Evolutionary conservation across 2,113 vertebrate genomes (phyloP).

Genomic region (Nothoprocta pentlandii): DNA sequence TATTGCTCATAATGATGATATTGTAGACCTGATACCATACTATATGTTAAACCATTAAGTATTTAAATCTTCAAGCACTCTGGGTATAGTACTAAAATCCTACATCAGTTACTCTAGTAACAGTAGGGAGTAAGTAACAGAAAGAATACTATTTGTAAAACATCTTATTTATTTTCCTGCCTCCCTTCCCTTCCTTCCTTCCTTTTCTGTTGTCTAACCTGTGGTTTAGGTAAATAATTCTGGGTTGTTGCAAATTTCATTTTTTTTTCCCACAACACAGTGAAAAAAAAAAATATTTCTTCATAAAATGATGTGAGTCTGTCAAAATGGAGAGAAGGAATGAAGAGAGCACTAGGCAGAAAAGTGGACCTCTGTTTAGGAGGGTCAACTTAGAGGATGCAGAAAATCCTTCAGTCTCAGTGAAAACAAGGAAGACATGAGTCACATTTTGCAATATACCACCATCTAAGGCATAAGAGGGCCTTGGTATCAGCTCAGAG

Average conservation of each 20-base stretch:
- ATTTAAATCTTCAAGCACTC: background rate
- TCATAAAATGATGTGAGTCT: fast-evolving
- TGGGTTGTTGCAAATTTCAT: background rate
- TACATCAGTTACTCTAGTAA: background rate
- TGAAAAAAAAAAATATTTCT: background rate
- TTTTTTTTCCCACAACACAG: background rate
- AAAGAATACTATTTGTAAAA: background rate
- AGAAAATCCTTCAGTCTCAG: conserved; percentile 14
- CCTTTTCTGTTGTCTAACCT: background rate
- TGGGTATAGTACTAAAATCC: background rate
- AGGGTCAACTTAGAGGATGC: background rate
- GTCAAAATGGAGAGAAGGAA: background rate
- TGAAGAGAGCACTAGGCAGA: background rate
- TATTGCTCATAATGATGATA: background rate
- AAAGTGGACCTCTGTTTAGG: background rate
- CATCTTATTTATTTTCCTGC: background rate
- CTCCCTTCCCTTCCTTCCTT: background rate
- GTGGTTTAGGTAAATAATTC: background rate
- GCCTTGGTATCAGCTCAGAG: conserved; percentile 48
- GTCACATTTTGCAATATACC: conserved; percentile 12
- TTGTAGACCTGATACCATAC: background rate
- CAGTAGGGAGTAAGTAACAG: background rate
- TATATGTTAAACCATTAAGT: background rate
- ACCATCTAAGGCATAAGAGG: conserved; percentile 43
- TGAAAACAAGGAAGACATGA: conserved; percentile 30